These are phyloP conservation scores for Melopsittacus undulatus DNA, from an alignment of 2,797 vertebrate species.

Conservation along the genomic window DNA sequence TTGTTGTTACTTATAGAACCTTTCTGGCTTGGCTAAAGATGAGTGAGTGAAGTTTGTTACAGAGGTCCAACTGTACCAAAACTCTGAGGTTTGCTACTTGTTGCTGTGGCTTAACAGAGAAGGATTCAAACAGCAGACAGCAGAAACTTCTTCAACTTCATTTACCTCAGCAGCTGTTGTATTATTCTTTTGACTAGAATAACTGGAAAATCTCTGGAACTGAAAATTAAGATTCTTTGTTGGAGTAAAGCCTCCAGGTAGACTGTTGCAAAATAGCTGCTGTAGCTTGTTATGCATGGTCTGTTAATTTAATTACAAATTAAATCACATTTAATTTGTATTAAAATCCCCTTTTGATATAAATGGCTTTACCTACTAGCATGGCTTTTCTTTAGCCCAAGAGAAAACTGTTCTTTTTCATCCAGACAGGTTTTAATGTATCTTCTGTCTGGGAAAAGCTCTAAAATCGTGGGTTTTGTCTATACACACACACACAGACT, in stretches of 20 bases:
- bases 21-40: background rate
- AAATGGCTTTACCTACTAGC: background rate
- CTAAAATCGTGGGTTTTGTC: background rate
- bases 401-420: background rate
- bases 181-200: background rate
- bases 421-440: background rate
- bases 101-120: background rate
- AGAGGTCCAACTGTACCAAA: background rate
- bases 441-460: background rate
- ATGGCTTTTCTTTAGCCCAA: background rate
- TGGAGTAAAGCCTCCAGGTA: background rate
- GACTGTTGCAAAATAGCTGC: background rate
- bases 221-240: background rate
- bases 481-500: background rate
- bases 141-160: background rate
- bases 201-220: constrained; percentile 5
- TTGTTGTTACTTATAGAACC: background rate
- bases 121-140: background rate
- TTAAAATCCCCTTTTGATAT: constrained; percentile 2
- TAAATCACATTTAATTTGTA: constrained; percentile 16
- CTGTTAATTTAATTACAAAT: constrained; percentile 28
- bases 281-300: background rate
- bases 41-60: background rate
- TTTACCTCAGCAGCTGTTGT: background rate
- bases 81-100: background rate